Evolutionary conservation across 2,113 vertebrate genomes (phyloP).

Genomic region (Saiga tatarica): DNA sequence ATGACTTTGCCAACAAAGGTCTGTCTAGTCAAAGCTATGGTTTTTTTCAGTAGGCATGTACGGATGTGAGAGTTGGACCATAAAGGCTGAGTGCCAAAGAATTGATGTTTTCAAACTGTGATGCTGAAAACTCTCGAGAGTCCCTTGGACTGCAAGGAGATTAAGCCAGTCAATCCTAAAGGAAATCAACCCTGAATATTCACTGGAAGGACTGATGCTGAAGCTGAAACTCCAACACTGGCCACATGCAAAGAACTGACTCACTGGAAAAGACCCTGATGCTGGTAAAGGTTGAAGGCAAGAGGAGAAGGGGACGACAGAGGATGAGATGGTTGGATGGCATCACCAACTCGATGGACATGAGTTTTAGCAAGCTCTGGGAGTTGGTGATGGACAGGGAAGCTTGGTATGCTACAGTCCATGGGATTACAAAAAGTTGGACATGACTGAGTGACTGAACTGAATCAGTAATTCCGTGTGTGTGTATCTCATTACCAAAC

Average conservation of each 20-base stretch:
- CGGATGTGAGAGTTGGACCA: neutral
- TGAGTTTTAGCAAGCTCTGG: neutral
- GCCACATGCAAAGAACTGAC: neutral
- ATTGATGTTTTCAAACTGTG: neutral
- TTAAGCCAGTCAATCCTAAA: neutral
- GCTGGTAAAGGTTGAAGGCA: neutral
- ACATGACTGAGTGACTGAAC: neutral
- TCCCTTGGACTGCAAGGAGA: neutral
- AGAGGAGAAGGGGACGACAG: neutral
- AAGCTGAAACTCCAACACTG: neutral
- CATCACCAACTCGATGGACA: neutral
- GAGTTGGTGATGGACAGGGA: neutral
- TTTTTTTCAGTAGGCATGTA: neutral
- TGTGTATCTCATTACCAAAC: neutral
- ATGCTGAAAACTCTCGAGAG: neutral
- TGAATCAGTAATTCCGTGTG: neutral
- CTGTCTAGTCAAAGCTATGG: neutral
- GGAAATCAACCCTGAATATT: neutral
- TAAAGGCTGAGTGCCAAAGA: neutral
- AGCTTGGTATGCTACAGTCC: neutral
- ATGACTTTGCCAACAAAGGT: neutral
- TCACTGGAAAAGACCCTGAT: neutral
- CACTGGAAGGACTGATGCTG: neutral
- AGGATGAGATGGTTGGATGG: neutral
- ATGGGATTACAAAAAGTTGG: neutral